Conservation (phyloP, 2,113 vertebrate genomes). For the Sigmodon hispidus region DNA sequence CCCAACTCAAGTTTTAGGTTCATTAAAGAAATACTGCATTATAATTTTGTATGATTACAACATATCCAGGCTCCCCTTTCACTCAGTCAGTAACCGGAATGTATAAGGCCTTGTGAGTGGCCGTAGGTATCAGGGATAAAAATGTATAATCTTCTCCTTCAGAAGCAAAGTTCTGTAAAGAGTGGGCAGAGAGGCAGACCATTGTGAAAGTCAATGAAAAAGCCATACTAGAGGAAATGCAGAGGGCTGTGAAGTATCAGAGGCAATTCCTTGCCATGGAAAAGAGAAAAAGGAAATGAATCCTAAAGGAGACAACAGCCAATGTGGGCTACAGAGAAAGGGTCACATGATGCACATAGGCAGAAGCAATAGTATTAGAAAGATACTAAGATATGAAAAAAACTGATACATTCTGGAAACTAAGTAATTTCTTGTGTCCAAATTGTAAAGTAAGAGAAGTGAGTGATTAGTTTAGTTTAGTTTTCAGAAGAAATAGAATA, state of each 20-base stretch:
- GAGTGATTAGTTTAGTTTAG: not conserved
- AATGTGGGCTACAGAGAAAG: constrained; percentile 14
- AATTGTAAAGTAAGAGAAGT: not conserved
- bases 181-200: not conserved
- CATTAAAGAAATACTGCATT: not conserved
- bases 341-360: not conserved
- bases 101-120: not conserved
- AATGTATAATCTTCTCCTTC: not conserved
- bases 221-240: not conserved
- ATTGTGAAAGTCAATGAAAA: not conserved
- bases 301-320: not conserved
- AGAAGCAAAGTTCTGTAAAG: not conserved
- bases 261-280: not conserved
- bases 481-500: not conserved
- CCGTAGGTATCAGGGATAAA: not conserved
- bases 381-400: not conserved
- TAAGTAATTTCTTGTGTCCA: not conserved
- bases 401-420: constrained; percentile 1
- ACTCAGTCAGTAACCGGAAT: not conserved
- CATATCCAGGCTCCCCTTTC: not conserved
- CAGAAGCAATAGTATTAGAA: constrained; percentile 42
- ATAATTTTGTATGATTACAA: constrained; percentile 15
- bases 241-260: not conserved
- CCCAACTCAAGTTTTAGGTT: constrained; percentile 44
- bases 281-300: not conserved